These are phyloP conservation scores for Aphaenogaster rudis DNA, from an alignment of 1,140 invertebrate species.

Conservation along the genomic window DNA sequence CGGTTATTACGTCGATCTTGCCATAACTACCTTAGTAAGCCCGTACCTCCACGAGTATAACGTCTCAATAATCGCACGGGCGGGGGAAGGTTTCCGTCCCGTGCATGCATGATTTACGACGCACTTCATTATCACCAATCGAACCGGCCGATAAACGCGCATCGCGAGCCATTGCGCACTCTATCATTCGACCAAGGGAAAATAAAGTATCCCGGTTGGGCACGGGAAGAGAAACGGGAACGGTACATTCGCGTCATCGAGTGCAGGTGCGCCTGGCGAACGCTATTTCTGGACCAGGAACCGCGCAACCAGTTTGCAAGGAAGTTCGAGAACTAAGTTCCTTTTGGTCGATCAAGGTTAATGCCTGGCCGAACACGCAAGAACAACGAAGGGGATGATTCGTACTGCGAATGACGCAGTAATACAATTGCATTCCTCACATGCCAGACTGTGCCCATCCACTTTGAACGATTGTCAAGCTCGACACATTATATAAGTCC, in stretches of 20 bases:
- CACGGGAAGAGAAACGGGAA: neutral
- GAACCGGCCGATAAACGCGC: slow-evolving; percentile 62
- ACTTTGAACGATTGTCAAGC: neutral
- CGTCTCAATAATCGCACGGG: slow-evolving; percentile 58
- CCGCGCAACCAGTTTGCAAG: slow-evolving; percentile 42
- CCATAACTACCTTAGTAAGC: slow-evolving; percentile 33
- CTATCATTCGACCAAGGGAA: slow-evolving; percentile 16
- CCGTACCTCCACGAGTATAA: slow-evolving; percentile 18
- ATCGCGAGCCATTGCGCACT: slow-evolving; percentile 41
- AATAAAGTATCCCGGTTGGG: slow-evolving; percentile 8
- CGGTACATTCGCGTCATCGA: slow-evolving; percentile 46
- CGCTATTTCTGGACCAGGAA: slow-evolving; percentile 71
- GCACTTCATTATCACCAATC: slow-evolving; percentile 62
- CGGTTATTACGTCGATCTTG: slow-evolving; percentile 42
- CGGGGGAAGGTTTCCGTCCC: slow-evolving; percentile 27
- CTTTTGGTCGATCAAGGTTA: slow-evolving; percentile 49
- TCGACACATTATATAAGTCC: neutral
- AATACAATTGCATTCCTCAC: slow-evolving; percentile 54
- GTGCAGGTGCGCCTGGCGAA: slow-evolving; percentile 50
- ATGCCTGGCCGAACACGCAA: slow-evolving; percentile 32
- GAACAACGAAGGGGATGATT: slow-evolving; percentile 19
- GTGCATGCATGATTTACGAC: slow-evolving; percentile 54
- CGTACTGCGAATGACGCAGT: slow-evolving; percentile 45
- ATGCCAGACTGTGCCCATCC: neutral
- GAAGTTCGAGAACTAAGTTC: slow-evolving; percentile 60